Evolutionary conservation across 2,797 vertebrate species (phyloP).

Genomic region (Heteromormyrus szaboi): DNA sequence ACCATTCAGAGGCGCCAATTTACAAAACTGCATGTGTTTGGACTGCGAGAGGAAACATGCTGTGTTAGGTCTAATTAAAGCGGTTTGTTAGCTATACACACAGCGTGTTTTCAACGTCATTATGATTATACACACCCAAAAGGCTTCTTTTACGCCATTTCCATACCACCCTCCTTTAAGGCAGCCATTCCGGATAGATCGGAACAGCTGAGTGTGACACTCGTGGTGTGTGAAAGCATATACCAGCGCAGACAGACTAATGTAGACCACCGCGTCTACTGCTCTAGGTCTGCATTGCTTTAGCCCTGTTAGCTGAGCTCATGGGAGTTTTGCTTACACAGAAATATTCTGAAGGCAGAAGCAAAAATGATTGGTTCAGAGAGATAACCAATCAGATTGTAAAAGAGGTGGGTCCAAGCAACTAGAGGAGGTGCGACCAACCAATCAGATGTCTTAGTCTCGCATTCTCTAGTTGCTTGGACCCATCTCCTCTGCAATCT

Average conservation of each 20-base stretch:
- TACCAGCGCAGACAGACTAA: conserved; percentile 14
- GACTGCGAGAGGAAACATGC: background rate
- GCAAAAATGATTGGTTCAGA: background rate
- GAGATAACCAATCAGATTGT: background rate
- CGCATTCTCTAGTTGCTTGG: background rate
- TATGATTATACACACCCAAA: background rate
- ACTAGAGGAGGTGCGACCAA: no score
- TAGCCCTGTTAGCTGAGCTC: background rate
- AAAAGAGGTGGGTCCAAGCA: no score
- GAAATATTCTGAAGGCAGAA: background rate
- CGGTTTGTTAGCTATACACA: background rate
- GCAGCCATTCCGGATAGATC: background rate
- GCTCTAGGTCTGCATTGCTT: background rate
- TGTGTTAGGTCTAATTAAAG: background rate
- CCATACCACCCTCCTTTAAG: background rate
- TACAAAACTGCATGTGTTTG: background rate
- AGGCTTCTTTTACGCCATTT: background rate
- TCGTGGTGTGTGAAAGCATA: background rate
- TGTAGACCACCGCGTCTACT: background rate
- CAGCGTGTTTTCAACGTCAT: background rate
- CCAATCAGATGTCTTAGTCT: no score
- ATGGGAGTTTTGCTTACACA: background rate
- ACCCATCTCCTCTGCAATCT: background rate
- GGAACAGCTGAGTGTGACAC: background rate
- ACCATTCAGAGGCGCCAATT: background rate